phyloP scores from a whole-genome alignment of 2,888 invertebrate genomes.

The Phortica okadai region DNA sequence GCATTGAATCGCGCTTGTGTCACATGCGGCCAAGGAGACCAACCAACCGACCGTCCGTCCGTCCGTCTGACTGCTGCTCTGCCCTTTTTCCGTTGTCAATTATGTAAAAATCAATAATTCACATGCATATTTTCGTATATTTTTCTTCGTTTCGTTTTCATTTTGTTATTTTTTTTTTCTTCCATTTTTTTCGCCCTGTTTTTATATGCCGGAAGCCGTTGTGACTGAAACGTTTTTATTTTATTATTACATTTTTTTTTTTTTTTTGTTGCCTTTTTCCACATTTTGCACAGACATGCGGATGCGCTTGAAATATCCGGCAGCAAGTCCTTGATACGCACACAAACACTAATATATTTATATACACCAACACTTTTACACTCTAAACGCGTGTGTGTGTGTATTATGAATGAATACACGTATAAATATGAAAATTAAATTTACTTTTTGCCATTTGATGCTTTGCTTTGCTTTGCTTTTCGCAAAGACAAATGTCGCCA shows the following conservation, averaged over 20 bases:
- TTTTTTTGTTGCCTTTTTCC: constrained; percentile 31
- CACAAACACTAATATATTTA: not conserved
- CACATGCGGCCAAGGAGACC: constrained; percentile 28
- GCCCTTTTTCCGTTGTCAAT: constrained; percentile 39
- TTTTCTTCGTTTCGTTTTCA: constrained; percentile 56
- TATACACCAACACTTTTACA: constrained; percentile 18
- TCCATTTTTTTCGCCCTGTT: constrained; percentile 4
- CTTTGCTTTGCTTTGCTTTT: not conserved
- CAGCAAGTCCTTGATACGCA: constrained; percentile 41
- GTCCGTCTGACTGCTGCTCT: constrained; percentile 3
- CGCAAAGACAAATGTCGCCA: not conserved
- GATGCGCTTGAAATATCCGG: constrained; percentile 66
- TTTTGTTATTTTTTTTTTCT: constrained; percentile 39
- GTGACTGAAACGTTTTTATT: not conserved
- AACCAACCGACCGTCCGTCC: not conserved
- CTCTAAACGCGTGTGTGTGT: not conserved
- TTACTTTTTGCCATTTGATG: constrained; percentile 24
- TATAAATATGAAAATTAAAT: constrained; percentile 17
- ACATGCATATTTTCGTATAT: constrained; percentile 19
- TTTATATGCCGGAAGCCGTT: constrained; percentile 22
- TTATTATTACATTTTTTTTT: not conserved
- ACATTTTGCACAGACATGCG: constrained; percentile 39
- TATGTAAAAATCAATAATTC: constrained; percentile 65
- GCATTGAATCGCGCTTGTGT: not conserved
- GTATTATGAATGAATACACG: not conserved